These are phyloP conservation scores for Somateria mollissima DNA, from an alignment of 2,797 vertebrate species.

Conservation along the genomic window DNA sequence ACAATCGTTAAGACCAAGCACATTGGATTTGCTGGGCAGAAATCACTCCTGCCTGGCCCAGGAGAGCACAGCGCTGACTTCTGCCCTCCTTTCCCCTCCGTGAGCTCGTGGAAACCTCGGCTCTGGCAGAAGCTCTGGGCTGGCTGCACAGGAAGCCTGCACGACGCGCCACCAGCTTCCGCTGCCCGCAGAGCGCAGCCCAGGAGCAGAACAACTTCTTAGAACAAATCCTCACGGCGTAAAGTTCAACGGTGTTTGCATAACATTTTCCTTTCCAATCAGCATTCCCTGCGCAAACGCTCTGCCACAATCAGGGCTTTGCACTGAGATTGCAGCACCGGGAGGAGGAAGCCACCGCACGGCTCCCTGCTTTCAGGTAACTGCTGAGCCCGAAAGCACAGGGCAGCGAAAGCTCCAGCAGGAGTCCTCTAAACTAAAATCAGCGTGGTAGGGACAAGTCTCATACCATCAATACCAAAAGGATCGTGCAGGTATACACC, in stretches of 20 bases:
- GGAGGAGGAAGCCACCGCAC: neutral
- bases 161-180: neutral
- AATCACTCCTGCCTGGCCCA: neutral
- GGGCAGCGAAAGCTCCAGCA: rapidly evolving
- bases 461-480: neutral
- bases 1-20: rapidly evolving
- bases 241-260: neutral
- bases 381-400: rapidly evolving
- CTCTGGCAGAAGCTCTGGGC: neutral
- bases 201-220: rapidly evolving
- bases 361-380: neutral
- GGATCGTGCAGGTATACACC: rapidly evolving
- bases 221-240: neutral
- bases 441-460: neutral
- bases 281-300: neutral
- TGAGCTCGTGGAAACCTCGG: neutral
- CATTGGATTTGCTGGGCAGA: neutral
- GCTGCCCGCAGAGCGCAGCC: neutral
- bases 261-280: neutral
- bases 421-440: neutral
- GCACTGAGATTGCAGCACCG: neutral
- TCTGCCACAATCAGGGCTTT: neutral
- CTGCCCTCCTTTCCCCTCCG: neutral
- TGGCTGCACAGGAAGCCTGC: neutral
- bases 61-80: neutral